Percentiles rank a stretch among this genome's conserved stretches.
Evolutionary conservation across 92 coral and sea anemone species (phyloP).

Genomic region (Zoanthus gigantus): DNA sequence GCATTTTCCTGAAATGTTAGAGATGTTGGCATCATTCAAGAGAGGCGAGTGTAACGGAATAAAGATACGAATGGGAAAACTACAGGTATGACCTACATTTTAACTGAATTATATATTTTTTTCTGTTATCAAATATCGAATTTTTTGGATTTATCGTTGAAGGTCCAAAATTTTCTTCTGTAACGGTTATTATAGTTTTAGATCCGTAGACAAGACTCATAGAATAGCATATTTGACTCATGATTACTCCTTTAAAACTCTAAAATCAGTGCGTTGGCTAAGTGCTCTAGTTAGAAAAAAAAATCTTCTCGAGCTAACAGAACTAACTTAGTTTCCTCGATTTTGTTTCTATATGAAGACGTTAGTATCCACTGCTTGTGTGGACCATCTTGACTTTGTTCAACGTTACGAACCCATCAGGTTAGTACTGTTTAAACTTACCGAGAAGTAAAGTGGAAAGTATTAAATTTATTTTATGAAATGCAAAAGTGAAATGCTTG

Average conservation of each 20-base stretch:
- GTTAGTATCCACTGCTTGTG: slow-evolving; percentile 86
- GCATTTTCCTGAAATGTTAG: slow-evolving; percentile 91
- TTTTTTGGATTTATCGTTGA: not conserved
- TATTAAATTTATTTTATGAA: no score
- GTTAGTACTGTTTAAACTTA: slow-evolving; percentile 47
- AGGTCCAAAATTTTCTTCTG: no score
- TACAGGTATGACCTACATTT: slow-evolving; percentile 70
- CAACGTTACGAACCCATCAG: slow-evolving; percentile 69
- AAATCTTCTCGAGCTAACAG: not conserved
- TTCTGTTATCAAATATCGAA: not conserved
- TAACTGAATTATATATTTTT: not conserved
- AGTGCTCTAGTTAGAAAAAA: no score
- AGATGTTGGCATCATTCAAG: slow-evolving; percentile 91
- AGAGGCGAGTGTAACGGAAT: slow-evolving; percentile 93
- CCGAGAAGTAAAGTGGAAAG: not conserved
- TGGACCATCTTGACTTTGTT: slow-evolving; percentile 92
- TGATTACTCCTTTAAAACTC: no score
- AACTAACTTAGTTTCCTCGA: not conserved
- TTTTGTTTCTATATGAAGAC: slow-evolving; percentile 63
- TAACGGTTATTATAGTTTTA: no score
- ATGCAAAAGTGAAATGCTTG: no score
- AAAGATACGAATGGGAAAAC: slow-evolving; percentile 87
- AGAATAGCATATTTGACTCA: no score
- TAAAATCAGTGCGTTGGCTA: no score
- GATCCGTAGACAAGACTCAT: no score